Base-by-base conservation (phyloP, 2,888 invertebrate species). In the Erebia epiphron region DNA sequence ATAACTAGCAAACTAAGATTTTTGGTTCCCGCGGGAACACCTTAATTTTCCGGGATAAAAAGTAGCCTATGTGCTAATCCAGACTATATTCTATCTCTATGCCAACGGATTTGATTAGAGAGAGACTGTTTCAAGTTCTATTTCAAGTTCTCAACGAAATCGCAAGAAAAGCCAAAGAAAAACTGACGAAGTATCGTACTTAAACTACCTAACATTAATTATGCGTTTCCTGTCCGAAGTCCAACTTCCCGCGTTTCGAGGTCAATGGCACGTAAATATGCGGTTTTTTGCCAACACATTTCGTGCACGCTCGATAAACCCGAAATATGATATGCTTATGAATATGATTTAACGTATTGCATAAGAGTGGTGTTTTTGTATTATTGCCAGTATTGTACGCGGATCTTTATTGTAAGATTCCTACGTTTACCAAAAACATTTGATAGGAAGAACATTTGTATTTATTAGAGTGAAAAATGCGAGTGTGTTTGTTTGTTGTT, bases 271-370 rank as follows among this genome's bases (percentile, higher is more conserved):
- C 56, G 43, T 50, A 65, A 66, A 26, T 69, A 72, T 66, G 72
- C 54, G 14, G 68, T 61, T 72, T 69, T 72, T 72, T 66, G 69
- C 66, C 50, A 56, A 41, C 18, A 69, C 56, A 54, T 69, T 68
- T 71, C 68, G 71, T 69, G 69, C 26, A 61, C 66, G 69, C 66
- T 72, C 72, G 72, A 72, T 72, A 72, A 72, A 72, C 69, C 56
- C 69, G 61, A 72, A 35, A 61, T 69, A 72, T 61, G 61, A 61
- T 43, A 41, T 41, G 56, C 21, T 13, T 57, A 26, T 57, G 56
- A 57, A 13, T 57, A 26, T 57, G 56, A 57, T 57, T 21, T 26
- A 16, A 61, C 43, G 56, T 57, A 57, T 61, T 61, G 43, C 61
- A 61, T 61, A 61, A 61, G n/a, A 57, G 14, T 14, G 4, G 35